A percentile compares a stretch with the other conserved stretches of the same genome.
Evolutionary conservation across 1,140 invertebrate species (phyloP).

Genomic region (Drosophila rufa): DNA sequence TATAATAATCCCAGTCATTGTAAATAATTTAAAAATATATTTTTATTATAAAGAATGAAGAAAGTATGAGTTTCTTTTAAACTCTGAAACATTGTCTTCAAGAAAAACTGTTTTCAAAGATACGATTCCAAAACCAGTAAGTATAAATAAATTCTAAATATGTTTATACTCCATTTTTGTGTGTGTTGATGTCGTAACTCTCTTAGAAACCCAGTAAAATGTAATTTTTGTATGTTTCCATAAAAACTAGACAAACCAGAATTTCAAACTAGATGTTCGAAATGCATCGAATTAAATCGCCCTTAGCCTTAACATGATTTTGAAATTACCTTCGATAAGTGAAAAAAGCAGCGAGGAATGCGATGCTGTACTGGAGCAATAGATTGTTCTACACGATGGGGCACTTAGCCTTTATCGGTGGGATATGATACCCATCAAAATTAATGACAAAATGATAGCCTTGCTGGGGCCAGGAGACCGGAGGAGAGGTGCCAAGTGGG

Average conservation of each 20-base stretch:
- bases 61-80: not conserved
- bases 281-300: constrained; percentile 27
- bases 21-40: not conserved
- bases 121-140: not conserved
- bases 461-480: not conserved
- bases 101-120: not conserved
- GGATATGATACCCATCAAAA: constrained; percentile 35
- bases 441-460: constrained; percentile 45
- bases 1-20: too few relatives aligned
- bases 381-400: constrained; percentile 24
- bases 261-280: constrained; percentile 10
- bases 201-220: not conserved
- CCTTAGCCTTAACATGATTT: constrained; percentile 18
- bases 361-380: constrained; percentile 16
- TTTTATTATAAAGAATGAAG: not conserved
- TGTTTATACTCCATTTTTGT: not conserved
- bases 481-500: constrained; percentile 17
- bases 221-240: too few relatives aligned
- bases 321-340: constrained; percentile 20
- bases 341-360: constrained; percentile 11
- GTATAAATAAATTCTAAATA: too few relatives aligned
- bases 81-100: not conserved
- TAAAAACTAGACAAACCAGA: constrained; percentile 8
- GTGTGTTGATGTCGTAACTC: not conserved
- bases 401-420: constrained; percentile 28